phyloP scores from a whole-genome alignment of 2,113 vertebrate genomes.

The Sminthopsis crassicaudata region DNA sequence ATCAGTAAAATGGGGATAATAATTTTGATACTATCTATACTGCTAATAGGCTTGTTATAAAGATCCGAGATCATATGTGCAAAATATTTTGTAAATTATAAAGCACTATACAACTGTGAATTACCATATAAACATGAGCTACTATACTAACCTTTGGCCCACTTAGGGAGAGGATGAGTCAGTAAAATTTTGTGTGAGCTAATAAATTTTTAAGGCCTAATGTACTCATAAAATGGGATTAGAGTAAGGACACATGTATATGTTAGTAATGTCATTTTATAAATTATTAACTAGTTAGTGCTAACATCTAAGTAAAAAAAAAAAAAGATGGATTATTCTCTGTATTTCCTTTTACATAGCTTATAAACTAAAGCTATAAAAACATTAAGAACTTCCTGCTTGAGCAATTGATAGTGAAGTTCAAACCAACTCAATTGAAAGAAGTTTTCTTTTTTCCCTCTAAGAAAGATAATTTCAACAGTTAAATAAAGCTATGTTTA shows the following conservation, averaged over 20 bases:
- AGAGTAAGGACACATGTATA: slow-evolving; percentile 30
- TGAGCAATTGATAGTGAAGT: slow-evolving; percentile 55
- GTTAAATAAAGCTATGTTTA: slow-evolving; percentile 55
- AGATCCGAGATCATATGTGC: neutral
- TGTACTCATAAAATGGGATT: slow-evolving; percentile 40
- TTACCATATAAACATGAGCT: neutral
- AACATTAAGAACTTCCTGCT: slow-evolving; percentile 47
- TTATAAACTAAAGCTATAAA: slow-evolving; percentile 62
- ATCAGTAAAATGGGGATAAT: neutral
- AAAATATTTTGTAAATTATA: neutral
- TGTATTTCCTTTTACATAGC: slow-evolving; percentile 59
- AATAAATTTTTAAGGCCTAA: slow-evolving; percentile 47
- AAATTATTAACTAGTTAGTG: slow-evolving; percentile 57
- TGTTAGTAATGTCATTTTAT: slow-evolving; percentile 52
- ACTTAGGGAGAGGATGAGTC: slow-evolving; percentile 38
- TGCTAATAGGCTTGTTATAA: neutral
- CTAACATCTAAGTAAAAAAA: slow-evolving; percentile 52
- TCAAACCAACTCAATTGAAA: slow-evolving; percentile 45
- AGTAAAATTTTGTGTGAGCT: slow-evolving; percentile 14
- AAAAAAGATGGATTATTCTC: slow-evolving; percentile 43
- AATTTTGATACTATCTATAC: neutral
- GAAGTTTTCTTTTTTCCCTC: slow-evolving; percentile 43
- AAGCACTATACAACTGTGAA: neutral
- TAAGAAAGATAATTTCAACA: slow-evolving; percentile 51
- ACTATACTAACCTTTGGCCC: slow-evolving; percentile 35